Evolutionary conservation across 2,113 vertebrate species (phyloP), one percentile per base, ranked within the genome.

Genomic region (Tachysurus vachellii): DNA sequence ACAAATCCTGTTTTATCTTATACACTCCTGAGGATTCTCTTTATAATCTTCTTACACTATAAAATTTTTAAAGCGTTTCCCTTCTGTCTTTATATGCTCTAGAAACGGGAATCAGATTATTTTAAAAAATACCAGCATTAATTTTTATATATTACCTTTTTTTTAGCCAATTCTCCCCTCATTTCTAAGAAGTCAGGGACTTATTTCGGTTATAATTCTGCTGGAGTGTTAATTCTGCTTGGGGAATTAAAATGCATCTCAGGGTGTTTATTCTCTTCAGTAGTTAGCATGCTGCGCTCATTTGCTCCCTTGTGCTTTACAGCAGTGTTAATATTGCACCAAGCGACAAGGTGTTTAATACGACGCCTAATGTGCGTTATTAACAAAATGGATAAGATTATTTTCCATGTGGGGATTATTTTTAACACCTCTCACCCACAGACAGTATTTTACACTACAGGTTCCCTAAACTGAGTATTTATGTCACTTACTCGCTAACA

Each of bases 211-310:
- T 42, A 42, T 42, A 44, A 26, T 26, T 80, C 62, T 50, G 19
- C 71, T 9, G 23, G 42, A 31, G 56, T 31, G 81, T 50, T 73
- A 36, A 36, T 1, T 36, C 36, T 59, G 56, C 56, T 76, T 17
- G 31, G 83, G 31, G 70, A 85, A 75, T 85, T 59, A 76, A 61
- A 85, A 76, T 28, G 68, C 62, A 10, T 56, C 82, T 85, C 84
- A 85, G 75, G 73, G 84, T 85, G 19, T 47, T 61, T 31, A 62
- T 64, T 79, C 57, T 80, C 14, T 56, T 80, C 47, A 1, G 19
- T 62, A 19, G 44, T 53, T 31, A 47, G 73, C 44, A 70, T 36
- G 6, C 82, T 70, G 82, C 36, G 82, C 82, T 44, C 62, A 31
- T 44, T 54, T 83, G 26, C 57, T 53, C 28, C 0, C 14, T 6